Evolutionary conservation across 2,113 vertebrate species (phyloP).

Genomic region (Laterallus jamaicensis): DNA sequence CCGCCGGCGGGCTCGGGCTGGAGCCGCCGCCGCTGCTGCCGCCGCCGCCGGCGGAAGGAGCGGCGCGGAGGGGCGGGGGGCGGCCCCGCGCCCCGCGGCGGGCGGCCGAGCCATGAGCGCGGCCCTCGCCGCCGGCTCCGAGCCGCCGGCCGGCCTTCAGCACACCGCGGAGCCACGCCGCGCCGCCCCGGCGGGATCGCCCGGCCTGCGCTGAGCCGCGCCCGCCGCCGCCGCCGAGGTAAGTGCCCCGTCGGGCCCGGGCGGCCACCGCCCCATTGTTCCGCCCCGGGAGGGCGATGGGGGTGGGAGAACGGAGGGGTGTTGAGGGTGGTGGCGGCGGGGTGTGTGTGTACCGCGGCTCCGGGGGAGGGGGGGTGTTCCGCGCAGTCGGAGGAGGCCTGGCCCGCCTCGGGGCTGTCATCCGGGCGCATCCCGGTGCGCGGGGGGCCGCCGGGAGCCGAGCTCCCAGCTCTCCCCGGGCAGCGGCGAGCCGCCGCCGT

Average conservation of each 20-base stretch:
- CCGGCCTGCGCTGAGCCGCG: not conserved
- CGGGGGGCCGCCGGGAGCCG: not conserved
- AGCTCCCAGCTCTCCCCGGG: not conserved
- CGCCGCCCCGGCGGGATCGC: not conserved
- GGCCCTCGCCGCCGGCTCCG: no score
- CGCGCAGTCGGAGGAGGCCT: not conserved
- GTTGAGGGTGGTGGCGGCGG: no score
- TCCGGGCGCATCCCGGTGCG: not conserved
- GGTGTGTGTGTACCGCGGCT: not conserved
- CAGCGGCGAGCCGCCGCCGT: not conserved
- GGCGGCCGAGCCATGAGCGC: no score
- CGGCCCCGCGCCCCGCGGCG: no score
- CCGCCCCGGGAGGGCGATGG: not conserved
- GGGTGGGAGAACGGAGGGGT: no score
- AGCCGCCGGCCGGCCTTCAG: no score
- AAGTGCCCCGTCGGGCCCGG: not conserved
- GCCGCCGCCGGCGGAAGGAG: no score
- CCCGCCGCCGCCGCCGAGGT: conserved; percentile 2
- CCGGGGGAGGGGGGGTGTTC: not conserved
- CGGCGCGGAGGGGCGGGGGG: no score
- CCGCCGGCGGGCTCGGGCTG: no score
- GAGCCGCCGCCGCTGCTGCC: no score
- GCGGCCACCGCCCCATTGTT: not conserved
- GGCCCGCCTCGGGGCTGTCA: not conserved
- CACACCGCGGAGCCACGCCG: not conserved